A percentile compares a stretch with the other conserved stretches of the same genome.
Conservation (phyloP, 1,140 invertebrate species). For the Brachionus rubens region DNA sequence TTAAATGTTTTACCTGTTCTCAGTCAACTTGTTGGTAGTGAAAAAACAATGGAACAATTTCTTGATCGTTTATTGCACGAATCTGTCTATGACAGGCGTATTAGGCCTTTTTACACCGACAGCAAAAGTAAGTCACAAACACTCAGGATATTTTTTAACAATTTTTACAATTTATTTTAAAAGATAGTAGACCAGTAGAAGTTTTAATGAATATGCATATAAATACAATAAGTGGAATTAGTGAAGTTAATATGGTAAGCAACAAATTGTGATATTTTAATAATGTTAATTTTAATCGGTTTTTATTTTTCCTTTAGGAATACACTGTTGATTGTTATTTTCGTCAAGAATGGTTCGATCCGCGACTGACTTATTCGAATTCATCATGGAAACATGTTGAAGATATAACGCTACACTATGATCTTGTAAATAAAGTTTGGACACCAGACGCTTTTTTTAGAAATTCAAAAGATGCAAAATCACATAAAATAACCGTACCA, state of each 20-base stretch:
- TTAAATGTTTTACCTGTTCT: conserved; percentile 34
- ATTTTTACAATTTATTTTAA: neutral
- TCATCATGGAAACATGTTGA: conserved; percentile 65
- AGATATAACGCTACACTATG: conserved; percentile 63
- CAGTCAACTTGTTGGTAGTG: conserved; percentile 36
- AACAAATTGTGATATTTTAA: neutral
- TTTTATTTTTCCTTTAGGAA: conserved; percentile 68
- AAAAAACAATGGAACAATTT: conserved; percentile 46
- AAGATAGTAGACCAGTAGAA: conserved; percentile 29
- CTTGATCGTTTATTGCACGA: conserved; percentile 37
- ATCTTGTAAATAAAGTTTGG: conserved; percentile 63
- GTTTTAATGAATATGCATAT: conserved; percentile 46
- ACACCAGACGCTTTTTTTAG: conserved; percentile 70
- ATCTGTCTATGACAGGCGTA: conserved; percentile 39
- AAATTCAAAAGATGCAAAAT: conserved; percentile 66
- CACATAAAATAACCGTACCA: conserved; percentile 63
- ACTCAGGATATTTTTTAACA: neutral
- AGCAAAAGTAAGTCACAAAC: conserved; percentile 10
- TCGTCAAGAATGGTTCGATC: conserved; percentile 95
- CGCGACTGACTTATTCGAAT: conserved; percentile 73
- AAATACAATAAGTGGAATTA: conserved; percentile 46
- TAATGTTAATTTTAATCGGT: neutral
- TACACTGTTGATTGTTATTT: conserved; percentile 98
- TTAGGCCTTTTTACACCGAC: conserved; percentile 40
- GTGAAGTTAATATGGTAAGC: conserved; percentile 46